Evolutionary conservation across 2,797 vertebrate genomes (phyloP).

Genomic region (Girardinus metallicus): DNA sequence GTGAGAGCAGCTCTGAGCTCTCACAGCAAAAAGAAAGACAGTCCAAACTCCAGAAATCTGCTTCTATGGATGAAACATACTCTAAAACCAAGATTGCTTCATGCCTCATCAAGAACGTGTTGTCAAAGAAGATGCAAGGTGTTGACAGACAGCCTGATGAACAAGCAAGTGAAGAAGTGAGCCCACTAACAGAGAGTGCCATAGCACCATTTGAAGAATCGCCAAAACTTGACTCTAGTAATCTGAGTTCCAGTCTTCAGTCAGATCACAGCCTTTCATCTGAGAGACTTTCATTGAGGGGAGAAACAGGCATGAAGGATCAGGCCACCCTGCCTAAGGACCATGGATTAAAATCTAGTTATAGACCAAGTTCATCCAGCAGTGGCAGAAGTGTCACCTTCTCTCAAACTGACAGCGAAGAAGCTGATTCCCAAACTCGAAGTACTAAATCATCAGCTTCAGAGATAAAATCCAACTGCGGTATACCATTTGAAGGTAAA

Average conservation of each 20-base stretch:
- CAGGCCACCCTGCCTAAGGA: slow-evolving; percentile 48
- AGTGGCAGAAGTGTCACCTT: slow-evolving; percentile 66
- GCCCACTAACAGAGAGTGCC: slow-evolving; percentile 32
- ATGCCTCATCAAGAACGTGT: slow-evolving; percentile 88
- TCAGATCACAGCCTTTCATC: slow-evolving; percentile 73
- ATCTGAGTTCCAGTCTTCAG: slow-evolving; percentile 63
- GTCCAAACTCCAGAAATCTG: slow-evolving; percentile 84
- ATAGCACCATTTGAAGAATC: slow-evolving; percentile 40
- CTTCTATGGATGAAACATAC: slow-evolving; percentile 84
- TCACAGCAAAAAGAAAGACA: slow-evolving; percentile 61
- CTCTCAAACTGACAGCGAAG: slow-evolving; percentile 60
- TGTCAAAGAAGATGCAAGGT: slow-evolving; percentile 91
- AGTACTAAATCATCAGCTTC: slow-evolving; percentile 27
- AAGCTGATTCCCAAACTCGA: slow-evolving; percentile 50
- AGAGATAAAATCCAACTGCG: slow-evolving; percentile 69
- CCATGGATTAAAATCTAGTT: slow-evolving; percentile 59
- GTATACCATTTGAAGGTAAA: slow-evolving; percentile 63
- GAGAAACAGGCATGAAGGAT: slow-evolving; percentile 54
- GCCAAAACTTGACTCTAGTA: slow-evolving; percentile 48
- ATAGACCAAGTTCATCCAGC: slow-evolving; percentile 70
- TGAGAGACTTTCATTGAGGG: slow-evolving; percentile 53
- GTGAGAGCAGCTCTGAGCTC: slow-evolving; percentile 50
- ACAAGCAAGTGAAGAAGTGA: slow-evolving; percentile 43
- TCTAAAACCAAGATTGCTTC: slow-evolving; percentile 88
- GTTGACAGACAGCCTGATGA: slow-evolving; percentile 66